Evolutionary conservation across 2,113 vertebrate species (phyloP), one percentile per base, ranked within the genome.

Genomic region (Sylvia atricapilla): DNA sequence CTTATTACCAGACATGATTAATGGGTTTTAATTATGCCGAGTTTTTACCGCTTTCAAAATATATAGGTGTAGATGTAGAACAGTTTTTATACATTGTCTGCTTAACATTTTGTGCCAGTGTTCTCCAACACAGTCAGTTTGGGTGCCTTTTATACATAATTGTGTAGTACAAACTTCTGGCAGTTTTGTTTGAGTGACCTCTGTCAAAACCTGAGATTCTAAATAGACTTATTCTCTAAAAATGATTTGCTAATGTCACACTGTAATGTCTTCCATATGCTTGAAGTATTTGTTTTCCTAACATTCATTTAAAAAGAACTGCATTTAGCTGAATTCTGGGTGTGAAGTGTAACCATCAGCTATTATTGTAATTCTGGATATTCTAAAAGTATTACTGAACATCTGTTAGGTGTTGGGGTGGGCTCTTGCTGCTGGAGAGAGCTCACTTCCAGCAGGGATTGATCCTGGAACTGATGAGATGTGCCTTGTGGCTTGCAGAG

Each of bases 401-500:
- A 41, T 35, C 19, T 87, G 1, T 52, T 31, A 8, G 39, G n/a
- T 78, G 47, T 14, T n/a, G 3, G 25, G 44, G 14, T 56, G 43
- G n/a, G 8, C 44, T 78, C 21, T 43, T 59, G 47, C 35, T 81
- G 39, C 27, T 68, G 0, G 35, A 7, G 56, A 39, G 1, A 13
- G 10, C 21, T 81, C 11, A 2, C 15, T 33, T 56, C 0, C 25
- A n/a, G 52, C 74, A 78, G 47, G 84, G 73, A 0, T 15, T n/a
- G 83, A 2, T 53, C 2, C 39, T 69, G 72, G 68, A 10, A 16
- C 6, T 78, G 19, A 33, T 53, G 0, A 37, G 10, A 19, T 37
- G 5, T 69, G 14, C 9, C 0, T 44, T 92, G 20, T 63, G 7
- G 2, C 82, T 95, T 83, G 2, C 95, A 99, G 99, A 98, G 98